Base-by-base conservation (phyloP, 2,113 vertebrate genomes). In the Montifringilla adamsi region DNA sequence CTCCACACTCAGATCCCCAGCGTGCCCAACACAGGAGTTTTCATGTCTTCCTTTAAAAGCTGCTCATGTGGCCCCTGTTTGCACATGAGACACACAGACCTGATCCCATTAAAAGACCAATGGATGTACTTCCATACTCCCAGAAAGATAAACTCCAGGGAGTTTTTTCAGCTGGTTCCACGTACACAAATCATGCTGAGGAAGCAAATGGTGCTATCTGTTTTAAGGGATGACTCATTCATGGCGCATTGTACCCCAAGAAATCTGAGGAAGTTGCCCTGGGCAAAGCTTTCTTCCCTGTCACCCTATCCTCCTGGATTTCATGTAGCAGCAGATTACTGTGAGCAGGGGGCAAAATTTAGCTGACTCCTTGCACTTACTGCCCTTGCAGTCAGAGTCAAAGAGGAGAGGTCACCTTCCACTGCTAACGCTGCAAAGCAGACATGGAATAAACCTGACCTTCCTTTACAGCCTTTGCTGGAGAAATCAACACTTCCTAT, bases 401-500 rank as follows among this genome's bases (percentile, higher is more conserved):
- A 89, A 77, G 53, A 84, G 69, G 39, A 60, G 47, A 82, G 35
- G 53, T 89, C 4, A 1, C 41, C 31, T 79, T 50, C 49, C 37
- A 35, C 16, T 89, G 66, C 74, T 73, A 92, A 68, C 0, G 0
- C 77, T 68, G 84, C 69, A 60, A 67, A 89, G 55, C 16, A 75
- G n/a, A 33, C 8, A 6, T 17, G 37, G 62, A 91, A 81, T 75
- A 92, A 91, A 84, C 73, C 60, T 2, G 15, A 86, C 73, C 56
- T 93, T 67, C 8, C 0, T 50, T 82, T 73, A 35, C 55, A 85
- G 75, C 6, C 18, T 43, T 74, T 67, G 39, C 85, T 86, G 37
- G 59, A 91, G 73, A 82, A 92, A 91, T 84, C 89, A 84, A 78
- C 86, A 33, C 77, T 75, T 93, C 53, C 75, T 90, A 87, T 79